Conservation (phyloP, 2,888 invertebrate genomes). For the Stomorhina lunata region DNA sequence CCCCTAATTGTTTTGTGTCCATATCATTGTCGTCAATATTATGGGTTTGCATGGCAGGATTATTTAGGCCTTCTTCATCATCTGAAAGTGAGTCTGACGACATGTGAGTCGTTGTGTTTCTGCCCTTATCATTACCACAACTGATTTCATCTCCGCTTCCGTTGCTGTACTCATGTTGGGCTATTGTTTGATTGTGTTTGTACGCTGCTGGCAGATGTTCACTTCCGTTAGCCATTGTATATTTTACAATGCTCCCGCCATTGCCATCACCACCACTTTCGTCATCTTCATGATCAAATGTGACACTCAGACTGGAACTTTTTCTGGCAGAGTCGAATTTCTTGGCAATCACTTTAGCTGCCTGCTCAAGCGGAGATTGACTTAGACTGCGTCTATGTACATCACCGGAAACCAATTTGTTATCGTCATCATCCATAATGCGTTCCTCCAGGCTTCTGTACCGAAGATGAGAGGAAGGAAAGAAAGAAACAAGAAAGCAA, state of each 20-base stretch:
- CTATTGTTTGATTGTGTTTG: not conserved
- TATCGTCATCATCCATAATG: conserved; percentile 73
- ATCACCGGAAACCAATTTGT: conserved; percentile 76
- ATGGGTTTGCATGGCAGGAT: conserved; percentile 71
- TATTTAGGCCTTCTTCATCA: conserved; percentile 69
- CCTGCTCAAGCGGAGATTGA: conserved; percentile 72
- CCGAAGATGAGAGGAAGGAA: not conserved
- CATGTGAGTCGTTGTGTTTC: not conserved
- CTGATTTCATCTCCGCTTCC: not conserved
- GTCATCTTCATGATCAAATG: conserved; percentile 2
- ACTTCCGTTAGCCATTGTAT: conserved; percentile 24
- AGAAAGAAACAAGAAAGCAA: not conserved
- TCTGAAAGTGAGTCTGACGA: conserved; percentile 32
- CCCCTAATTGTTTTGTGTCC: not conserved
- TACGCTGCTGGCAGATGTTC: not conserved
- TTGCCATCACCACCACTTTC: not conserved
- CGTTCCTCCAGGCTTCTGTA: conserved; percentile 72
- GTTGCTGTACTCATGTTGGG: not conserved
- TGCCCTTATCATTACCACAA: not conserved
- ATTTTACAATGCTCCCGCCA: not conserved
- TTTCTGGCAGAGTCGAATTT: conserved; percentile 48
- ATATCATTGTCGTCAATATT: conserved; percentile 23
- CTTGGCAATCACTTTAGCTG: conserved; percentile 38
- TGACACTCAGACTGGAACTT: conserved; percentile 22
- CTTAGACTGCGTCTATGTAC: conserved; percentile 74